phyloP scores from a whole-genome alignment of 2,888 invertebrate genomes.

The Balanococcus diminutus region DNA sequence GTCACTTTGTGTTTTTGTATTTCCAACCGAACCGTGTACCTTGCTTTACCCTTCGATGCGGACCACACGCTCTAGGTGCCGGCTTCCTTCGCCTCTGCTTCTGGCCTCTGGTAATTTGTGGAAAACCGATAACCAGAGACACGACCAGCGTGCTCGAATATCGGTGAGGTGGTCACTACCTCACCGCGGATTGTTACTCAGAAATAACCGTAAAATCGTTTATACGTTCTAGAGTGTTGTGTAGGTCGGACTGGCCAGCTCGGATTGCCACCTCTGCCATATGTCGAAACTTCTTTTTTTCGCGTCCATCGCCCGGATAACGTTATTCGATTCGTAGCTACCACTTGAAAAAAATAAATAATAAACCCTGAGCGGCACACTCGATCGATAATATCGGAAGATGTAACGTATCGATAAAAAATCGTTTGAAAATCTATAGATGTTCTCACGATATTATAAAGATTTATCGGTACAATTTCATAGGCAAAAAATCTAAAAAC shows the following conservation, averaged over 20 bases:
- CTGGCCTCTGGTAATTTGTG: not conserved
- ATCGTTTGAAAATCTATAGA: too few relatives aligned
- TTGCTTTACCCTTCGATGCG: not conserved
- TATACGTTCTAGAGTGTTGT: not conserved
- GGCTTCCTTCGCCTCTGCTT: not conserved
- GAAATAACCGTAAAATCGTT: slow-evolving; percentile 25
- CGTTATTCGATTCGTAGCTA: too few relatives aligned
- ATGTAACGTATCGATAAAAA: too few relatives aligned
- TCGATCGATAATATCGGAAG: too few relatives aligned
- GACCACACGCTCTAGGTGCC: not conserved
- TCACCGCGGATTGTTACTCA: not conserved
- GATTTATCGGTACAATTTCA: too few relatives aligned
- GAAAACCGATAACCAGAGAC: not conserved
- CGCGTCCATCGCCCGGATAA: not conserved
- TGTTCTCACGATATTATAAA: too few relatives aligned
- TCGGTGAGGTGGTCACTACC: slow-evolving; percentile 21
- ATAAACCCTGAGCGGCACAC: not conserved
- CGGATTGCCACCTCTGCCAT: too few relatives aligned
- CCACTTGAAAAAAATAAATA: too few relatives aligned
- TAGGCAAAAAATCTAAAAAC: too few relatives aligned
- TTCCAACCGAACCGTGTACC: not conserved
- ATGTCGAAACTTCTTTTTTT: not conserved
- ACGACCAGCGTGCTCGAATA: not conserved
- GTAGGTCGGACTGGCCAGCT: not conserved
- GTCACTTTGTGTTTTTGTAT: slow-evolving; percentile 20